Conservation (phyloP, 2,888 invertebrate genomes). For the Steinernema hermaphroditum region DNA sequence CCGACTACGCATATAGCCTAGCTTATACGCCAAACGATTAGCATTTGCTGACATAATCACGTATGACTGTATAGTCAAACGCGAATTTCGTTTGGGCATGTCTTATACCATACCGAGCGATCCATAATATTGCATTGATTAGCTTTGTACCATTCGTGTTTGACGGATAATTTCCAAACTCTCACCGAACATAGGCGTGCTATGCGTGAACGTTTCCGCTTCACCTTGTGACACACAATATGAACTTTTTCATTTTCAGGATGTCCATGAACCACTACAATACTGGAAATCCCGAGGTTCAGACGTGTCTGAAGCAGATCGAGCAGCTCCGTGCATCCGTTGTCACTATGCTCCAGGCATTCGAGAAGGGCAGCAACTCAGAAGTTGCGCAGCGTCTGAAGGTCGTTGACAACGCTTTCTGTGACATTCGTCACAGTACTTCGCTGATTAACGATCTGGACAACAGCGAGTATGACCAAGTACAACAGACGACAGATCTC, state of each 20-base stretch:
- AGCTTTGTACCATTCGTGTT: too few species aligned
- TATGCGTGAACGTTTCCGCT: too few species aligned
- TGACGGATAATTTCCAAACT: too few species aligned
- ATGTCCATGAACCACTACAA: too few species aligned
- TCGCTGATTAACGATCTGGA: constrained; percentile 32
- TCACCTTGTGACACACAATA: too few species aligned
- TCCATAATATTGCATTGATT: too few species aligned
- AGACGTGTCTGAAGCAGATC: background rate
- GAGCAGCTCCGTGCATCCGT: background rate
- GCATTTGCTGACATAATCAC: constrained; percentile 86
- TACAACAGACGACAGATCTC: constrained; percentile 31
- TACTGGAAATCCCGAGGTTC: too few species aligned
- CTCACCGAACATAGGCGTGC: constrained; percentile 88
- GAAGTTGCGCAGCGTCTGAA: background rate
- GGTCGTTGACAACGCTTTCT: background rate
- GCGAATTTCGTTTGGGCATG: too few species aligned
- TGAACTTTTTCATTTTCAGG: too few species aligned
- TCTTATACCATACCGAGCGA: too few species aligned
- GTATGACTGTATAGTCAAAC: too few species aligned
- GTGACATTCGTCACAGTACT: background rate
- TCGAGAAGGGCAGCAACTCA: background rate
- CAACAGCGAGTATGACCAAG: constrained; percentile 32
- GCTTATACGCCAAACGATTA: constrained; percentile 86
- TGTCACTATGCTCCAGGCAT: background rate
- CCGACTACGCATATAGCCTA: constrained; percentile 62